Evolutionary conservation across 2,888 invertebrate genomes (phyloP).

Genomic region (Cheilosia impressa): DNA sequence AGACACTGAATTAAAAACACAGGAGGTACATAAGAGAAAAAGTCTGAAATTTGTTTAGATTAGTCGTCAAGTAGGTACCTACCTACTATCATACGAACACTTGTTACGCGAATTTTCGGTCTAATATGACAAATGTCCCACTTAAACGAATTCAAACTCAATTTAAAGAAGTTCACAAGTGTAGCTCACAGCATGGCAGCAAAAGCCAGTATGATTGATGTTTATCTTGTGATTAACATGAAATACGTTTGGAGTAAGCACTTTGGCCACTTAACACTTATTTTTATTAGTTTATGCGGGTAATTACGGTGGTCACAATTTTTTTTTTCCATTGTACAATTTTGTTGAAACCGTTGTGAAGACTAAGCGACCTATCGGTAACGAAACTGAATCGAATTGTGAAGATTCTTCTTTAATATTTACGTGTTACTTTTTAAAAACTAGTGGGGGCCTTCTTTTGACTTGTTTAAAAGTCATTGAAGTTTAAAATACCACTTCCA

Average conservation of each 20-base stretch:
- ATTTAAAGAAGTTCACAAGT: conserved; percentile 32
- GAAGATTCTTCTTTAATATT: too few relatives aligned
- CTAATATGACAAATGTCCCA: conserved; percentile 41
- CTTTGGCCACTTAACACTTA: not conserved
- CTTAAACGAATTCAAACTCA: conserved; percentile 18
- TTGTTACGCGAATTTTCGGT: conserved; percentile 2
- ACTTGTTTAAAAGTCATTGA: too few relatives aligned
- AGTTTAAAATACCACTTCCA: too few relatives aligned
- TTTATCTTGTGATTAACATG: not conserved
- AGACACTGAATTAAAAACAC: too few relatives aligned
- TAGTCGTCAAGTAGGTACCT: conserved; percentile 13
- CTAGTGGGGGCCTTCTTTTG: too few relatives aligned
- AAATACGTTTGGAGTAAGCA: not conserved
- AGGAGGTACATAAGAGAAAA: too few relatives aligned
- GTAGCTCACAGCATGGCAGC: conserved; percentile 35
- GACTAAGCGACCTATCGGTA: too few relatives aligned
- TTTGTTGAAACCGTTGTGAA: too few relatives aligned
- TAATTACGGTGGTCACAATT: not conserved
- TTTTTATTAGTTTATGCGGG: not conserved
- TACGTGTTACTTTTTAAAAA: too few relatives aligned
- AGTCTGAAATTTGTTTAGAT: not conserved
- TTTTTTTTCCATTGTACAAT: not conserved
- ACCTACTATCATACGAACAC: not conserved
- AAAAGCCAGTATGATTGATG: conserved; percentile 6
- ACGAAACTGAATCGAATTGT: too few relatives aligned